Conservation (phyloP, 2,113 vertebrate genomes). For the Crocuta crocuta region DNA sequence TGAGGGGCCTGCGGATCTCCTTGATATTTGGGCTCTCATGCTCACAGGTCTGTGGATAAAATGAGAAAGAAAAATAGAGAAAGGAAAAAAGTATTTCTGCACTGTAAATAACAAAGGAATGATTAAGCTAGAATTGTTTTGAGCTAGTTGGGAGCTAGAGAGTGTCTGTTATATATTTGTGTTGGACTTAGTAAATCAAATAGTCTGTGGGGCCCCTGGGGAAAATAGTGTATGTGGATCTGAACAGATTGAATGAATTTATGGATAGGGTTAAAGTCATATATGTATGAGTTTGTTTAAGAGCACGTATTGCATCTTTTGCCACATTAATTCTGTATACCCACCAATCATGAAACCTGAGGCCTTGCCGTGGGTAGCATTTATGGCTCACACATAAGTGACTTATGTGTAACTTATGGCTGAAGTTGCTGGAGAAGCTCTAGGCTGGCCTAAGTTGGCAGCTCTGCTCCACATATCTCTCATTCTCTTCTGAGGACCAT, state of each 20-base stretch:
- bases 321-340: background rate
- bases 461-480: background rate
- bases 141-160: background rate
- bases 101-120: background rate
- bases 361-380: background rate
- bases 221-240: background rate
- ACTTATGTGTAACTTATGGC: no score
- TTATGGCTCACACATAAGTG: background rate
- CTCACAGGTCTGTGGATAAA: conserved; percentile 5
- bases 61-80: background rate
- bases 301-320: background rate
- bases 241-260: background rate
- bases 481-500: background rate
- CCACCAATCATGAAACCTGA: background rate
- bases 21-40: background rate
- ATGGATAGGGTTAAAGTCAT: background rate
- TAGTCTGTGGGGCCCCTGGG: background rate
- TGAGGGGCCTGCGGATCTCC: background rate
- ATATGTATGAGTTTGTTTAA: background rate
- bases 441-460: background rate
- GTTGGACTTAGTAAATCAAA: background rate
- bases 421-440: background rate
- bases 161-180: background rate
- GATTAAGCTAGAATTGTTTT: conserved; percentile 3
- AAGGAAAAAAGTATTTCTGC: background rate